A percentile compares a stretch with the other conserved stretches of the same genome.
phyloP scores from a whole-genome alignment of 2,888 invertebrate species.

The Carpatolechia fugitivella region DNA sequence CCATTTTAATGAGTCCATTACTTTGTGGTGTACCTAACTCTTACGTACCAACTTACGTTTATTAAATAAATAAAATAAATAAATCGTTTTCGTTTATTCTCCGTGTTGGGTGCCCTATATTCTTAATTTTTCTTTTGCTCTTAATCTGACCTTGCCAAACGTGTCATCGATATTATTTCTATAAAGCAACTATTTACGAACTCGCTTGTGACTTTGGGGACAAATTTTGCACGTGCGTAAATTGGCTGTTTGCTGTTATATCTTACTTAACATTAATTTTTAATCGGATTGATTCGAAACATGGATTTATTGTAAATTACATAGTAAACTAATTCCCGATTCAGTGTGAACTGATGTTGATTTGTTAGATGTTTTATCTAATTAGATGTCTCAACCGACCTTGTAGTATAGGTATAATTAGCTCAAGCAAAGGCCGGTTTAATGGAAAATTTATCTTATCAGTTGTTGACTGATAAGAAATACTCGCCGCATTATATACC shows the following conservation, averaged over 20 bases:
- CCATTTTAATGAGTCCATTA: too few species aligned
- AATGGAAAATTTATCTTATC: constrained; percentile 63
- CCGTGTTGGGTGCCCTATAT: neutral
- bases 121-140: neutral
- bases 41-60: too few species aligned
- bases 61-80: too few species aligned
- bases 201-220: neutral
- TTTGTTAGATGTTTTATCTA: too few species aligned
- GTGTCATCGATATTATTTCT: neutral
- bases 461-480: constrained; percentile 38
- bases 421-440: constrained; percentile 13
- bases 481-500: too few species aligned
- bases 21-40: too few species aligned
- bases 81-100: too few species aligned
- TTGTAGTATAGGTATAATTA: constrained; percentile 1
- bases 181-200: neutral
- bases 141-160: neutral
- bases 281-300: too few species aligned
- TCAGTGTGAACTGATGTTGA: neutral
- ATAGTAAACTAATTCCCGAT: constrained; percentile 1
- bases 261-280: too few species aligned
- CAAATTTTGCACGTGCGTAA: neutral
- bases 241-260: neutral
- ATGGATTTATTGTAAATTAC: neutral
- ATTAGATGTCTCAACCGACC: neutral